Conservation (phyloP, 2,113 vertebrate species). For the Polypterus senegalus region DNA sequence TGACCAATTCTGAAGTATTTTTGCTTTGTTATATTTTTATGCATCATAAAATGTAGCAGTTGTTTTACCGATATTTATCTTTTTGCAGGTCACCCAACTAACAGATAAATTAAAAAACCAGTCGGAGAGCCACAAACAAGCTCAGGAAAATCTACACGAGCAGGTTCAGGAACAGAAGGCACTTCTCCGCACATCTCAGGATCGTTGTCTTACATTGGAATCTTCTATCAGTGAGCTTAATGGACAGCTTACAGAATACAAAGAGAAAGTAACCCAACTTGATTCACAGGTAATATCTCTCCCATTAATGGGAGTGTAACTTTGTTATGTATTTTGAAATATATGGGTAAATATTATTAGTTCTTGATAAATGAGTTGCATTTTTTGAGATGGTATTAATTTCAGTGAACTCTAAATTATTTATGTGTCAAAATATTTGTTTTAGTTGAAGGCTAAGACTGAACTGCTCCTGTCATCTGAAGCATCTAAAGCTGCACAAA, state of each 20-base stretch:
- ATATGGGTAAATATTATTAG: too few species aligned
- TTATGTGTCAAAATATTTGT: slow-evolving; percentile 11
- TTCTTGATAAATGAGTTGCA: too few species aligned
- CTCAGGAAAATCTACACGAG: slow-evolving; percentile 88
- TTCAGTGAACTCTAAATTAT: too few species aligned
- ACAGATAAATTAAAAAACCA: slow-evolving; percentile 94
- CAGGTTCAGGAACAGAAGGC: slow-evolving; percentile 94
- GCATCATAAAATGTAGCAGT: too few species aligned
- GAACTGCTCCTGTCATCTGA: slow-evolving; percentile 86
- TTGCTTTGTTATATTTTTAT: too few species aligned
- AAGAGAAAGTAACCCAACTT: slow-evolving; percentile 80
- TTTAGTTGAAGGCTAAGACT: slow-evolving; percentile 90
- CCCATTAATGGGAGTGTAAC: too few species aligned
- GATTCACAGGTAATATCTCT: slow-evolving; percentile 71
- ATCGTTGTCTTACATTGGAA: slow-evolving; percentile 76
- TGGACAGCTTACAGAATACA: slow-evolving; percentile 75
- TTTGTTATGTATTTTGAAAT: too few species aligned
- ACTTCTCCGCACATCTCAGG: slow-evolving; percentile 73
- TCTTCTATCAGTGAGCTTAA: slow-evolving; percentile 62
- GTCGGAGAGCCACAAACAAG: slow-evolving; percentile 94
- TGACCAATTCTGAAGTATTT: too few species aligned
- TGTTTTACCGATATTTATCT: too few species aligned
- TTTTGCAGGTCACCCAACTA: slow-evolving; percentile 69
- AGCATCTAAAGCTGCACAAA: slow-evolving; percentile 83
- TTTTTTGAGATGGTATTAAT: too few species aligned